These are phyloP conservation scores for Lapara coniferarum DNA, from an alignment of 2,888 invertebrate species.

Conservation along the genomic window DNA sequence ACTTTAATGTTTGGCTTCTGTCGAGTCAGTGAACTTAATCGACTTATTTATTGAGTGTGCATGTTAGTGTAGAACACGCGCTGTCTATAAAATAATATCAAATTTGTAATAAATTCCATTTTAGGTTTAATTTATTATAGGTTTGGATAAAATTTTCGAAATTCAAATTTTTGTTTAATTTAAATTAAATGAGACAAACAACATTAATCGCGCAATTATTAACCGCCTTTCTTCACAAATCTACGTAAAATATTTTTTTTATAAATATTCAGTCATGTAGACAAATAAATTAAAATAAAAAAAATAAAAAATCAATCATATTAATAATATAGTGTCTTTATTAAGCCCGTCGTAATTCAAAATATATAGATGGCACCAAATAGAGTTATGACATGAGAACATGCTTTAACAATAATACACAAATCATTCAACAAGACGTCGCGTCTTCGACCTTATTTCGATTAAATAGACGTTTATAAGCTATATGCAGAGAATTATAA, in stretches of 20 bases:
- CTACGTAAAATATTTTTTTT: too few relatives aligned
- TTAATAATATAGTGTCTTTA: not conserved
- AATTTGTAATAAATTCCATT: not conserved
- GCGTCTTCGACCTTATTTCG: not conserved
- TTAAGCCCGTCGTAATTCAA: not conserved
- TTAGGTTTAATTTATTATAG: too few relatives aligned
- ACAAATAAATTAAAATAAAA: too few relatives aligned
- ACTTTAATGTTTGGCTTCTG: not conserved
- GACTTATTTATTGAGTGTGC: not conserved
- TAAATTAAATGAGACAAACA: too few relatives aligned
- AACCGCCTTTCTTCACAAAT: too few relatives aligned
- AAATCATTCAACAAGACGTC: conserved; percentile 1
- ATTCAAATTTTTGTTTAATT: too few relatives aligned
- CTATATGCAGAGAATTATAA: not conserved
- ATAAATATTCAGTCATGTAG: not conserved
- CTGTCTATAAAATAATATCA: not conserved
- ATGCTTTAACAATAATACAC: conserved; percentile 3
- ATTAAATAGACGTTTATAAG: not conserved
- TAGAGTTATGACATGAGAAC: conserved; percentile 1
- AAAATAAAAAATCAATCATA: not conserved
- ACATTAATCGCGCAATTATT: too few relatives aligned
- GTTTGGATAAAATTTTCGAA: too few relatives aligned
- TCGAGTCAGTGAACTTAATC: conserved; percentile 12
- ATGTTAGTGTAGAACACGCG: not conserved
- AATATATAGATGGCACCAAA: conserved; percentile 2